These are phyloP conservation scores for Oreonectes daqikongensis DNA, from an alignment of 2,797 vertebrate species.

Conservation along the genomic window DNA sequence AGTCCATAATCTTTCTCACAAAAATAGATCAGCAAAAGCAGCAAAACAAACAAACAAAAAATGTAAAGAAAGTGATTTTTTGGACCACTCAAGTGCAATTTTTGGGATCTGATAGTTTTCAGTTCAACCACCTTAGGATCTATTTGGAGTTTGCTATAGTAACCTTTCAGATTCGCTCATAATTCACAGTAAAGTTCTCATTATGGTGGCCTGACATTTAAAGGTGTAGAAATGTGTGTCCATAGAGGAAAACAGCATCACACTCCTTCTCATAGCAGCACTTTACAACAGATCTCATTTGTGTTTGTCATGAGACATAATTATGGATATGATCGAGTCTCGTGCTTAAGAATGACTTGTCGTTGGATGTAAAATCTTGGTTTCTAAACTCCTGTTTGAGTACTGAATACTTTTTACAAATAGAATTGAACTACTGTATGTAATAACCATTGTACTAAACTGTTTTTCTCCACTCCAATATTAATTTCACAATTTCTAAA, in stretches of 20 bases:
- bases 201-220: conserved; percentile 66
- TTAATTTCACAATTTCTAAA: conserved; percentile 13
- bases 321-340: conserved; percentile 11
- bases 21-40: background rate
- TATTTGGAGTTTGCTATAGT: conserved; percentile 59
- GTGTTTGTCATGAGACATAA: conserved; percentile 18
- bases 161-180: conserved; percentile 53
- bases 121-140: conserved; percentile 54
- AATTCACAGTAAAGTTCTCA: conserved; percentile 56
- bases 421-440: conserved; percentile 52
- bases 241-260: conserved; percentile 50
- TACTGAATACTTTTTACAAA: background rate
- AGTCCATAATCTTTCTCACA: conserved; percentile 20
- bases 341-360: background rate
- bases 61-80: background rate
- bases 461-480: conserved; percentile 20
- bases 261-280: conserved; percentile 22
- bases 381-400: background rate
- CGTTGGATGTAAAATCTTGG: background rate
- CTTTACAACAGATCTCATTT: background rate
- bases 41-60: background rate
- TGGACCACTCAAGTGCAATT: conserved; percentile 45
- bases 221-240: conserved; percentile 52
- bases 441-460: conserved; percentile 44
- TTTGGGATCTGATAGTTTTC: conserved; percentile 48